Percentiles rank a stretch among this genome's conserved stretches.
Conservation (phyloP, 2,888 invertebrate genomes). For the Nomada ruficornis region DNA sequence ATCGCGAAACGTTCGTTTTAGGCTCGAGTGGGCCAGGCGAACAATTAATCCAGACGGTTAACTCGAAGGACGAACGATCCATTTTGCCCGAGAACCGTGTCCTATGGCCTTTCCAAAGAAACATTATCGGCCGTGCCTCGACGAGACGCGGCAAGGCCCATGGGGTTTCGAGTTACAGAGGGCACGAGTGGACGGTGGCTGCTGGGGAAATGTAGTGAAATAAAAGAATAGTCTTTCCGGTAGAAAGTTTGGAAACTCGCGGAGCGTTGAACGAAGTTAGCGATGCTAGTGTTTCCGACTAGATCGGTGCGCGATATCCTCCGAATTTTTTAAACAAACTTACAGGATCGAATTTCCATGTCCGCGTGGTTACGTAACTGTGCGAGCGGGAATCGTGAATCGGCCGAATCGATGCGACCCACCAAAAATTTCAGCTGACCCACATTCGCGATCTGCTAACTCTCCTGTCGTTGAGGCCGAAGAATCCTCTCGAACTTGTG, state of each 20-base stretch:
- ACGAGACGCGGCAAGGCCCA: not conserved
- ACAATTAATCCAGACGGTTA: slow-evolving; percentile 37
- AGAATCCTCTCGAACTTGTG: slow-evolving; percentile 30
- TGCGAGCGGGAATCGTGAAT: slow-evolving; percentile 33
- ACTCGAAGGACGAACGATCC: slow-evolving; percentile 39
- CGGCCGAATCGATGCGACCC: slow-evolving; percentile 44
- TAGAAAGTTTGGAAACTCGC: too few species aligned
- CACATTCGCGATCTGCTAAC: slow-evolving; percentile 48
- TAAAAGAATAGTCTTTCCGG: too few species aligned
- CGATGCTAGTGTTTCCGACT: too few species aligned
- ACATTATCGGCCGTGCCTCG: slow-evolving; percentile 39
- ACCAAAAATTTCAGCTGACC: slow-evolving; percentile 64
- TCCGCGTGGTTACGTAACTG: slow-evolving; percentile 59
- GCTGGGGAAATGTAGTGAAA: not conserved
- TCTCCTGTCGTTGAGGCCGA: slow-evolving; percentile 33
- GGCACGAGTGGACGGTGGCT: not conserved
- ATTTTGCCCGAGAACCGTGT: slow-evolving; percentile 11
- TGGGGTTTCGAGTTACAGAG: slow-evolving; percentile 32
- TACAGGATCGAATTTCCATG: slow-evolving; percentile 44
- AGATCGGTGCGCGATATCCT: too few species aligned
- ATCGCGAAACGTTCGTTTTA: slow-evolving; percentile 30
- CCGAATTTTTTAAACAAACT: not conserved
- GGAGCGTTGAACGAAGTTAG: too few species aligned
- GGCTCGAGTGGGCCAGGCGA: slow-evolving; percentile 34
- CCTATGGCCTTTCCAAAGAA: slow-evolving; percentile 20